Percentiles rank a stretch among this genome's conserved stretches.
Conservation (phyloP, 2,888 invertebrate genomes). For the Drosophila borealis region DNA sequence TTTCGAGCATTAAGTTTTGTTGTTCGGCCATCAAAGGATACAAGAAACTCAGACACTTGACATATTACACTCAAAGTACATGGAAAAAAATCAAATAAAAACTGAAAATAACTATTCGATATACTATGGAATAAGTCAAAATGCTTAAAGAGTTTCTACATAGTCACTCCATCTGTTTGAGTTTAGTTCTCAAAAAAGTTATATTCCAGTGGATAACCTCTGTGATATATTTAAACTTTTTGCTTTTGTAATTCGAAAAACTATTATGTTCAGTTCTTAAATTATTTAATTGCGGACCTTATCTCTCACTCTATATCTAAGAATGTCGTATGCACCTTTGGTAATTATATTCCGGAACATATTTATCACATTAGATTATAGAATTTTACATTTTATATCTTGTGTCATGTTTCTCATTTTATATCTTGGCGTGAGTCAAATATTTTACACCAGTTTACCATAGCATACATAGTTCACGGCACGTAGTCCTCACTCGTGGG, state of each 20-base stretch:
- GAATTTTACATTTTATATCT: not conserved
- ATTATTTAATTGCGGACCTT: too few species aligned
- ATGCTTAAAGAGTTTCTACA: not conserved
- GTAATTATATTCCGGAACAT: too few species aligned
- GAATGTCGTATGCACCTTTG: too few species aligned
- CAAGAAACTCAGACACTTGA: conserved; percentile 59
- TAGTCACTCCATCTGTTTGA: not conserved
- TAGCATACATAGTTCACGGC: conserved; percentile 45
- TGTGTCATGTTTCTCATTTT: not conserved
- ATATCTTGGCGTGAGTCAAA: not conserved
- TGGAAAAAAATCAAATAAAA: conserved; percentile 8
- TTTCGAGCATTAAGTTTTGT: conserved; percentile 76
- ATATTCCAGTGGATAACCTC: too few species aligned
- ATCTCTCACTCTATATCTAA: too few species aligned
- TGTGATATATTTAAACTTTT: too few species aligned
- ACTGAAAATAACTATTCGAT: conserved; percentile 4
- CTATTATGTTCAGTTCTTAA: too few species aligned
- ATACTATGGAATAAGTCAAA: not conserved
- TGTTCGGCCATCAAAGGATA: conserved; percentile 76
- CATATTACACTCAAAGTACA: conserved; percentile 27
- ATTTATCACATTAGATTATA: too few species aligned
- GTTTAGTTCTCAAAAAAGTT: not conserved
- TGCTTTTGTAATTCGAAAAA: too few species aligned
- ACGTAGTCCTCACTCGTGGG: conserved; percentile 53
- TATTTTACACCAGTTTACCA: not conserved